Conservation (phyloP, 35 echinoderm and acorn worm species). For the Strongylocentrotus purpuratus region DNA sequence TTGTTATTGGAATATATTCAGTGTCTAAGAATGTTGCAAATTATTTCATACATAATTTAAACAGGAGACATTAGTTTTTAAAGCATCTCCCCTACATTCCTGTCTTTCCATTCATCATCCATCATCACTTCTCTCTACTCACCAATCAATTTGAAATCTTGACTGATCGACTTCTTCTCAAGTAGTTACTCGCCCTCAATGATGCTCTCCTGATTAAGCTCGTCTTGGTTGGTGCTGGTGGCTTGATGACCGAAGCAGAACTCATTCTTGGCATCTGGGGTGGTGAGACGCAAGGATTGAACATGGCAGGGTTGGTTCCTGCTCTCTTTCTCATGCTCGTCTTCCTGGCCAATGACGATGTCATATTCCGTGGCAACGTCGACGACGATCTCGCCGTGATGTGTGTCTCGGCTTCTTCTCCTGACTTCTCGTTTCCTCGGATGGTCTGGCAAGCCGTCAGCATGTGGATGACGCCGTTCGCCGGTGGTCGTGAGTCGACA, state of each 20-base stretch:
- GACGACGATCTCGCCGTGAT: not conserved
- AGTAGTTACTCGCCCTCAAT: constrained; percentile 32
- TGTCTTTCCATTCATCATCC: no score
- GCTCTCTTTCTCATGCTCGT: constrained; percentile 39
- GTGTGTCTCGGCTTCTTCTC: not conserved
- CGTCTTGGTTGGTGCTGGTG: constrained; percentile 28
- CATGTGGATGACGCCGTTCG: constrained; percentile 73
- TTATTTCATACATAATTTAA: no score
- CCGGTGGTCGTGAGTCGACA: constrained; percentile 71
- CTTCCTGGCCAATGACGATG: not conserved
- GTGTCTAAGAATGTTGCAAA: no score
- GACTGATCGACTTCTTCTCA: constrained; percentile 45
- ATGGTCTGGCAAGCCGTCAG: constrained; percentile 64
- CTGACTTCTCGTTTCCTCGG: not conserved
- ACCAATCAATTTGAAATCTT: constrained; percentile 47
- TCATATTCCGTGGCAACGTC: not conserved
- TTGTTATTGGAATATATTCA: no score
- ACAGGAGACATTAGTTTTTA: no score
- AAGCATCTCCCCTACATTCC: no score
- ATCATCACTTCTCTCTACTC: not conserved
- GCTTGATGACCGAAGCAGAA: constrained; percentile 44
- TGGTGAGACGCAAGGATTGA: constrained; percentile 41
- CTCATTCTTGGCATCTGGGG: constrained; percentile 42
- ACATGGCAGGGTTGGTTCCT: constrained; percentile 24
- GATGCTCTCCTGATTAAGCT: constrained; percentile 28